Base-by-base conservation (phyloP, 2,797 vertebrate species). In the Poecile montanus region DNA sequence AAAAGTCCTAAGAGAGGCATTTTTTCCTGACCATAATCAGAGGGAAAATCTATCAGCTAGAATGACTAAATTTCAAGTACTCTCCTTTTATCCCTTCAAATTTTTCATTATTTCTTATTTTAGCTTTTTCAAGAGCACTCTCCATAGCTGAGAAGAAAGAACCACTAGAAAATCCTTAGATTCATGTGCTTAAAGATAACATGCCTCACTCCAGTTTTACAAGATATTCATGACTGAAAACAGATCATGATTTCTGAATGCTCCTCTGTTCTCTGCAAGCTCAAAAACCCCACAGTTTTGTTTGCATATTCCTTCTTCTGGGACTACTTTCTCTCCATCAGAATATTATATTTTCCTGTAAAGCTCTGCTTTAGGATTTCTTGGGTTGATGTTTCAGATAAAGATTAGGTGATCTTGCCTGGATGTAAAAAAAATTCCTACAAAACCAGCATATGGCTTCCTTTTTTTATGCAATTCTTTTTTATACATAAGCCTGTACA, bases 171-270 rank as follows among this genome's bases (percentile, higher is more conserved):
- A 88, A 84, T 73, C 4, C 4, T 70, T 68, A 77, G 45, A 47
- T 91, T 61, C 45, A 40, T 0, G 0, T 73, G 50, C 36, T 70
- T 65, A 20, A 78, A 74, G 61, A 94, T 91, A 88, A 93, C 18
- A 26, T n/a, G 10, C 16, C 45, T 72, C 54, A 57, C 13, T 48
- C n/a, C 38, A 45, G 23, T 93, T 96, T 94, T 93, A 92, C 22
- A 91, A 93, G 91, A 87, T 56, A 82, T 53, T 74, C 54, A 16
- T 51, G 77, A 63, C 87, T 89, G 54, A 95, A 96, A 85, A 23
- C 61, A 93, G 61, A 92, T 57, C 7, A 7, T 61, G 72, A 71
- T 58, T 94, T 78, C 74, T 91, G 76, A 94, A 87, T 70, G 81
- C 36, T 92, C 68, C 61, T 93, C 75, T 91, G 70, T 56, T 92